Percentiles rank a stretch among this genome's conserved stretches.
phyloP scores from a whole-genome alignment of 2,888 invertebrate species.

The Heliconius sara region DNA sequence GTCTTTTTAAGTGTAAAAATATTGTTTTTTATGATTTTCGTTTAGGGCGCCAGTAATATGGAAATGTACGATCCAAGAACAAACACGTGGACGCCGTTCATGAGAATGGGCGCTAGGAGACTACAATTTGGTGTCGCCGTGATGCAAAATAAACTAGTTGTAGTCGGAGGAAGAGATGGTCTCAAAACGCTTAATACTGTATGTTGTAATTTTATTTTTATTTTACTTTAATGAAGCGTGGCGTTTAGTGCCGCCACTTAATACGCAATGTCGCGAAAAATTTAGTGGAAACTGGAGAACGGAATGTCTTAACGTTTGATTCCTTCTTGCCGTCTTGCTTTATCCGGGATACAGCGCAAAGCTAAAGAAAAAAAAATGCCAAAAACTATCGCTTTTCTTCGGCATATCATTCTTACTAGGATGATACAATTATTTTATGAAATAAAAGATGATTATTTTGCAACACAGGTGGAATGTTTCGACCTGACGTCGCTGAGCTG shows the following conservation, averaged over 20 bases:
- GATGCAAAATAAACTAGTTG: constrained; percentile 90
- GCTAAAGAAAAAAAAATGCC: no score
- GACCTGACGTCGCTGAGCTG: constrained; percentile 92
- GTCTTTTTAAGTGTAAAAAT: neutral
- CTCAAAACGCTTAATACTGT: constrained; percentile 96
- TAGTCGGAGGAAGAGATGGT: constrained; percentile 96
- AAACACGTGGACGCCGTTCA: constrained; percentile 90
- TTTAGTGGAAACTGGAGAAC: neutral
- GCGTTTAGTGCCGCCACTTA: neutral
- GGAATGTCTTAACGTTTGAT: neutral
- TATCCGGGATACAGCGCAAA: no score
- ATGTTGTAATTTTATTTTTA: constrained; percentile 25
- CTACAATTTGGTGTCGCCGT: constrained; percentile 96
- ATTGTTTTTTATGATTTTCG: neutral
- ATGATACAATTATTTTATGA: no score
- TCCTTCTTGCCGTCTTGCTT: neutral
- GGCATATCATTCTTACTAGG: no score
- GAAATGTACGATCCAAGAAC: constrained; percentile 93
- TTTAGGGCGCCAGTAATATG: constrained; percentile 92
- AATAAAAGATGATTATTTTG: neutral
- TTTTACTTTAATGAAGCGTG: neutral
- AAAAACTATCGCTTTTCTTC: no score
- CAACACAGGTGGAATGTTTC: constrained; percentile 89
- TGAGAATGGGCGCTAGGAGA: constrained; percentile 90
- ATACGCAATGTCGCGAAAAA: neutral